Evolutionary conservation across 2,888 invertebrate genomes (phyloP).

Genomic region (Troglohyphantes excavatus): DNA sequence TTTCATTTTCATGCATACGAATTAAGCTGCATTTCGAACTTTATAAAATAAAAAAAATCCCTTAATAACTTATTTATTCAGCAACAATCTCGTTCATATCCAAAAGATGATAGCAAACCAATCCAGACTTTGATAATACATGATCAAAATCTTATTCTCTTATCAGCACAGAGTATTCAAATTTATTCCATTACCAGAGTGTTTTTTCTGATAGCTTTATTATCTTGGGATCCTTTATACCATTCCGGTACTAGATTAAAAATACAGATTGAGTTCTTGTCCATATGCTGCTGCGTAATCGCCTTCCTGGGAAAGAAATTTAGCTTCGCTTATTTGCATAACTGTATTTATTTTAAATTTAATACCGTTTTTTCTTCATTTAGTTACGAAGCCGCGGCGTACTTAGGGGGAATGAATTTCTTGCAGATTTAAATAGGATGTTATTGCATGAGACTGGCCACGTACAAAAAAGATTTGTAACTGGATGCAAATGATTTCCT

Average conservation of each 20-base stretch:
- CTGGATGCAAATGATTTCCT: slow-evolving; percentile 53
- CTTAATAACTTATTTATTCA: slow-evolving; percentile 76
- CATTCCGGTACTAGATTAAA: slow-evolving; percentile 66
- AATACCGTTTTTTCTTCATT: slow-evolving; percentile 66
- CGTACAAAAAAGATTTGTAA: slow-evolving; percentile 46
- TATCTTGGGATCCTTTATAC: slow-evolving; percentile 23
- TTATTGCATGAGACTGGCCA: slow-evolving; percentile 60
- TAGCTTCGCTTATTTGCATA: slow-evolving; percentile 72
- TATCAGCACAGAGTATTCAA: slow-evolving; percentile 71
- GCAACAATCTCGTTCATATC: slow-evolving; percentile 55
- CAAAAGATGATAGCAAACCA: slow-evolving; percentile 54
- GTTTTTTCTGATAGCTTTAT: slow-evolving; percentile 66
- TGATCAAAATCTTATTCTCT: slow-evolving; percentile 68
- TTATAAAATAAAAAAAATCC: not conserved
- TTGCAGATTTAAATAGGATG: slow-evolving; percentile 74
- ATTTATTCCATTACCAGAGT: slow-evolving; percentile 76
- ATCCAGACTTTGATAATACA: slow-evolving; percentile 67
- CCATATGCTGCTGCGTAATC: slow-evolving; percentile 39
- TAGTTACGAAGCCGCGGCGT: not conserved
- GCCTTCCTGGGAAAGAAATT: slow-evolving; percentile 57
- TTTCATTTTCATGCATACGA: slow-evolving; percentile 76
- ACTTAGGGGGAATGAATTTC: slow-evolving; percentile 49
- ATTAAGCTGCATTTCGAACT: slow-evolving; percentile 48
- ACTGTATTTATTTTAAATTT: slow-evolving; percentile 76
- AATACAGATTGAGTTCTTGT: slow-evolving; percentile 59